Conservation (phyloP, 1,140 invertebrate genomes). For the Phocides pigmalion region DNA sequence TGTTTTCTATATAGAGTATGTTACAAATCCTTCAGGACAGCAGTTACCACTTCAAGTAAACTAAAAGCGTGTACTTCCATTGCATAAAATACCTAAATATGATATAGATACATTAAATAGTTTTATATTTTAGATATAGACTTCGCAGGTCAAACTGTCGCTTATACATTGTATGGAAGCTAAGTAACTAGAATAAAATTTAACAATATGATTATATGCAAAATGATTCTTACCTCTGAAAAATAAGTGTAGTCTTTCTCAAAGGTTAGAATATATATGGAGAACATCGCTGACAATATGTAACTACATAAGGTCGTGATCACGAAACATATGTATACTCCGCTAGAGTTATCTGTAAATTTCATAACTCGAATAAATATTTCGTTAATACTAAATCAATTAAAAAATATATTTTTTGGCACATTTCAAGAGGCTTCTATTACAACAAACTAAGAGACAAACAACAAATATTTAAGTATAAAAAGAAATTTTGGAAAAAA, state of each 20-base stretch:
- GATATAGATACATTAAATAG: too few relatives aligned
- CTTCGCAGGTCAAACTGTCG: too few relatives aligned
- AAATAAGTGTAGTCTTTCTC: conserved; percentile 76
- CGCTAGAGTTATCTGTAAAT: conserved; percentile 64
- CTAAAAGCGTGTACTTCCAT: too few relatives aligned
- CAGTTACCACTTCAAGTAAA: too few relatives aligned
- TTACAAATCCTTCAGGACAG: too few relatives aligned
- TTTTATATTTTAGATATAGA: too few relatives aligned
- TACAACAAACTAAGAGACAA: background rate
- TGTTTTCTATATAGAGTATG: too few relatives aligned
- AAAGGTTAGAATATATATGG: conserved; percentile 71
- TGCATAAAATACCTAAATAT: too few relatives aligned
- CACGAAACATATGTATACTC: conserved; percentile 60
- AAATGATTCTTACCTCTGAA: conserved; percentile 56
- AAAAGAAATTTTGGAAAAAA: background rate
- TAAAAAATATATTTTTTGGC: background rate
- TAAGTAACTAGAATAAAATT: too few relatives aligned
- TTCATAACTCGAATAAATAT: background rate
- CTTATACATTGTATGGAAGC: too few relatives aligned
- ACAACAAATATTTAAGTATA: background rate
- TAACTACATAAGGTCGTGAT: conserved; percentile 69
- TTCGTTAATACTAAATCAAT: background rate
- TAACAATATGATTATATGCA: too few relatives aligned
- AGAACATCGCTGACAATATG: conserved; percentile 67
- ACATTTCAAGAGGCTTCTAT: background rate